A percentile compares a stretch with the other conserved stretches of the same genome.
These are phyloP conservation scores for Leucania comma DNA, from an alignment of 2,888 invertebrate species.

Conservation along the genomic window DNA sequence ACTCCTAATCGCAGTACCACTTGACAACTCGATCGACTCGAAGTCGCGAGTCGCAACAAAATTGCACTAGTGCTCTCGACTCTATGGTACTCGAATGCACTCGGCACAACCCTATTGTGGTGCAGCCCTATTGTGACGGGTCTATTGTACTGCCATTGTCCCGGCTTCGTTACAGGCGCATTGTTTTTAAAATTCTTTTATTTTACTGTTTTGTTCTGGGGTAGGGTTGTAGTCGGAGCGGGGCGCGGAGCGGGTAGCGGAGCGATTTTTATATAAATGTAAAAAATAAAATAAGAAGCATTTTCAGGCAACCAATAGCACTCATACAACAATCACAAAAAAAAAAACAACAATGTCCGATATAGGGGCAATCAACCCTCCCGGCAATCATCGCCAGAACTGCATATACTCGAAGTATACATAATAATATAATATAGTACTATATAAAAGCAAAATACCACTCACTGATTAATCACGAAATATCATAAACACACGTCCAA, in stretches of 20 bases:
- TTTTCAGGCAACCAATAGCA: too few relatives aligned
- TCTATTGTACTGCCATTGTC: slow-evolving; percentile 62
- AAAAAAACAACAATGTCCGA: too few relatives aligned
- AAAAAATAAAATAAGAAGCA: too few relatives aligned
- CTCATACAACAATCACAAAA: too few relatives aligned
- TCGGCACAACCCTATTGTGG: slow-evolving; percentile 58
- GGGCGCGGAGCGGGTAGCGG: slow-evolving; percentile 33
- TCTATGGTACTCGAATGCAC: slow-evolving; percentile 58
- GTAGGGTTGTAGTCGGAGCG: slow-evolving; percentile 37
- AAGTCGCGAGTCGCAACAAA: slow-evolving; percentile 53
- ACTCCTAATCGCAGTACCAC: slow-evolving; percentile 33
- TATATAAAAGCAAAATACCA: too few relatives aligned
- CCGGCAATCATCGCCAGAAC: too few relatives aligned
- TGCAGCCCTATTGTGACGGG: slow-evolving; percentile 48
- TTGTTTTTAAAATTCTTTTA: slow-evolving; percentile 70
- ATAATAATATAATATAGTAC: too few relatives aligned
- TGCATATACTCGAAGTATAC: too few relatives aligned
- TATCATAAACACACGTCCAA: too few relatives aligned
- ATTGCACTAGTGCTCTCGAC: slow-evolving; percentile 62
- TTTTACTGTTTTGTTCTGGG: slow-evolving; percentile 58
- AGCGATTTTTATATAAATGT: slow-evolving; percentile 3
- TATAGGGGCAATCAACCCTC: too few relatives aligned
- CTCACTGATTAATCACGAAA: too few relatives aligned
- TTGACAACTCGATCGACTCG: slow-evolving; percentile 52
- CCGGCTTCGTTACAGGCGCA: slow-evolving; percentile 66